Base-by-base conservation (phyloP, 2,797 vertebrate species). In the Trachops cirrhosus region DNA sequence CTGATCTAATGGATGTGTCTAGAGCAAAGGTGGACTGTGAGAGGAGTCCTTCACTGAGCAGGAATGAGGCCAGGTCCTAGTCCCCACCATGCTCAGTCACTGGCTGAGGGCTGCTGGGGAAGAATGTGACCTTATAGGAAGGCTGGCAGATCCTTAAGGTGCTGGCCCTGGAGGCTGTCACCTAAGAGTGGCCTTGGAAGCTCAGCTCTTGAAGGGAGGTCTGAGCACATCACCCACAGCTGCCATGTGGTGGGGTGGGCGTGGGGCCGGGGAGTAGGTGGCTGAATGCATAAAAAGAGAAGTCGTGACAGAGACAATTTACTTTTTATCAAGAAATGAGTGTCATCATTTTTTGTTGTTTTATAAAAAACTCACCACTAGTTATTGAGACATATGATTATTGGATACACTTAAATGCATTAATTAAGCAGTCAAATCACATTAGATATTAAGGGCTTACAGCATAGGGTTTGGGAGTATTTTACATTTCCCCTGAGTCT, bases 401-500 rank as follows among this genome's bases (percentile, higher is more conserved):
- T 22, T 73, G 26, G 29, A 24, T 48, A 62, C 10, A 78, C 46
- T 67, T 67, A n/a, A 84, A 18, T 21, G 21, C 3, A 16, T 29
- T 18, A 46, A 67, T 37, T 12, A 89, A 86, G 34, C 46, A 85
- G 21, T 15, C 84, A 52, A 71, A 6, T 21, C 14, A 8, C 22
- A 39, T 82, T 91, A 21, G 6, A 74, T 78, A 89, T 62, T 73
- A 89, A 83, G 34, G 26, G 16, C 16, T 74, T 68, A 29, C 37
- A 52, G 15, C 64, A 6, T n/a, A 34, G 39, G 21, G 6, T 41
- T 46, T 26, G 89, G 21, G 41, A 67, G 64, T 82, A 79, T 73
- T 75, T 94, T 59, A 83, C n/a, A 32, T 71, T 86, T 39, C 11
- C 26, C 22, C 44, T 91, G n/a, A 22, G n/a, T 82, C 34, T 86